Evolutionary conservation across 2,797 vertebrate genomes (phyloP).

Genomic region (Pipistrellus pygmaeus): DNA sequence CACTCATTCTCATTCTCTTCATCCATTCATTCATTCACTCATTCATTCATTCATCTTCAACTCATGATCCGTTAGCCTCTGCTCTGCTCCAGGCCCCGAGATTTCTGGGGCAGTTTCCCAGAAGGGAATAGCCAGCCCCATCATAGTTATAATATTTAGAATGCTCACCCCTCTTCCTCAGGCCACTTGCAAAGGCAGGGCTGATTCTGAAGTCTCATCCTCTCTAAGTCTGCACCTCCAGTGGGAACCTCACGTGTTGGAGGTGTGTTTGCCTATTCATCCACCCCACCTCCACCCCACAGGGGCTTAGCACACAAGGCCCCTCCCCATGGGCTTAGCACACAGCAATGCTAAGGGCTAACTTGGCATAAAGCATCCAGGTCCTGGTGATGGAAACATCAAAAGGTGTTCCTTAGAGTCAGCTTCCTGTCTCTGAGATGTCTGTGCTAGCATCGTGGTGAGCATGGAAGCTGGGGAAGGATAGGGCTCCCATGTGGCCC

Average conservation of each 20-base stretch:
- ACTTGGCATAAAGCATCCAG: background rate
- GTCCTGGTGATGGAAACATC: background rate
- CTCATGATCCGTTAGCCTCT: background rate
- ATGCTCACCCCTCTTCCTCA: background rate
- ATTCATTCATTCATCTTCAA: background rate
- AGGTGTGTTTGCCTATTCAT: background rate
- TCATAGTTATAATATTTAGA: background rate
- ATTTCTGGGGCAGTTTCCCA: background rate
- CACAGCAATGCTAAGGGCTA: background rate
- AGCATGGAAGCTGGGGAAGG: background rate
- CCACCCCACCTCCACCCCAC: fast-evolving
- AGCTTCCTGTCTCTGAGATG: background rate
- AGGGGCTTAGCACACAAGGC: too few species aligned
- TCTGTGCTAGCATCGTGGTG: background rate
- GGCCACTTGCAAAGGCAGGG: background rate
- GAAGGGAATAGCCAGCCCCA: background rate
- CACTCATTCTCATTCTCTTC: background rate
- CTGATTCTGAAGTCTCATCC: background rate
- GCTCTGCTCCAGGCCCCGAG: background rate
- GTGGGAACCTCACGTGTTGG: fast-evolving
- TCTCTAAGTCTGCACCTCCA: background rate
- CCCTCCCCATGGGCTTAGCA: fast-evolving
- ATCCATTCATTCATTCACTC: background rate
- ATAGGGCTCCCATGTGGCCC: background rate
- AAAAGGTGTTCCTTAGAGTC: background rate